Evolutionary conservation across 1,140 invertebrate species (phyloP).

Genomic region (Papilio glaucus): DNA sequence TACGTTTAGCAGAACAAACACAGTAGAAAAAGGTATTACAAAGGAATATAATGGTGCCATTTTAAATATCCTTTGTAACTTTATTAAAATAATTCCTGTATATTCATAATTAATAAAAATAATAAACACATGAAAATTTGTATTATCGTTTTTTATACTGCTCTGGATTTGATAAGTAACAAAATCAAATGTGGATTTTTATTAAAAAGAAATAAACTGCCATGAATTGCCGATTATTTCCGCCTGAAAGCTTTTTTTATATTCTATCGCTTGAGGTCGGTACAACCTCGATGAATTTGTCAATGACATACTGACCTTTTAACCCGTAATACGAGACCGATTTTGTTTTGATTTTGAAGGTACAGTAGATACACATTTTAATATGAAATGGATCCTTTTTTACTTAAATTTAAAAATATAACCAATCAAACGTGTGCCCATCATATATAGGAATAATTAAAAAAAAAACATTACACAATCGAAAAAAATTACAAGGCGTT

Average conservation of each 20-base stretch:
- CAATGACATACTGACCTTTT: constrained; percentile 19
- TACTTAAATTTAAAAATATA: no score
- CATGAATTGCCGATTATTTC: neutral
- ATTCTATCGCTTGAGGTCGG: constrained; percentile 13
- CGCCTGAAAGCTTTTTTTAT: constrained; percentile 14
- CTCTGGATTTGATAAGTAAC: neutral
- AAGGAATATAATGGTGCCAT: no score
- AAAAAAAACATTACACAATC: no score
- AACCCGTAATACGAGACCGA: neutral
- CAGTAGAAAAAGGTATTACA: no score
- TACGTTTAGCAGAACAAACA: no score
- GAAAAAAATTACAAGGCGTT: no score
- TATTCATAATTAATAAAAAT: no score
- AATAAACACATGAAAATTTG: neutral
- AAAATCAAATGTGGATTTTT: neutral
- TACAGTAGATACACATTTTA: neutral
- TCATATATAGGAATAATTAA: no score
- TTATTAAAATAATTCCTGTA: no score
- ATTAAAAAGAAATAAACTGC: neutral
- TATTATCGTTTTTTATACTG: neutral
- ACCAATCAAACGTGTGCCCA: no score
- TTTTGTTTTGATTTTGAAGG: neutral
- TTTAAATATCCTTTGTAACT: no score
- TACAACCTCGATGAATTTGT: constrained; percentile 1
- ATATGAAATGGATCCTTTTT: neutral